Percentiles rank a stretch among this genome's conserved stretches.
Conservation (phyloP, 2,113 vertebrate genomes). For the Myrmecophaga tridactyla region DNA sequence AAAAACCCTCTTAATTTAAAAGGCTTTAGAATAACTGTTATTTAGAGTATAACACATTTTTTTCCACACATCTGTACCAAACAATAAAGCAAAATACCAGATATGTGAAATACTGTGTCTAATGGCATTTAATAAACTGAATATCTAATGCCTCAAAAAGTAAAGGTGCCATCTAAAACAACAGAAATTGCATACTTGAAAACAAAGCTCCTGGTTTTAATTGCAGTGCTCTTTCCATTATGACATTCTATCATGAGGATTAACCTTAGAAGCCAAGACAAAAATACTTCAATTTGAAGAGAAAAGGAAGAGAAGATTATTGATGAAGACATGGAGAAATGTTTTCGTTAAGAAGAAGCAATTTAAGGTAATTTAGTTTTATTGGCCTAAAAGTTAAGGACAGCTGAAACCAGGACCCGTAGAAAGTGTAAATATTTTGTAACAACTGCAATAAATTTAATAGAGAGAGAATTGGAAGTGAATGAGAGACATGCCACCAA, state of each 20-base stretch:
- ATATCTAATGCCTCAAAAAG: background rate
- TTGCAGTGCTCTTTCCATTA: background rate
- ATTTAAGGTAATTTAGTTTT: background rate
- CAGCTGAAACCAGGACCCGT: background rate
- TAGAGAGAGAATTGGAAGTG: background rate
- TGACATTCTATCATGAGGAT: background rate
- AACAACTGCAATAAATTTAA: background rate
- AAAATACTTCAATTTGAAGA: background rate
- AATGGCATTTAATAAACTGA: conserved; percentile 24
- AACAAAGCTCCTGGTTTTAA: background rate
- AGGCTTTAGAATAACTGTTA: conserved; percentile 43
- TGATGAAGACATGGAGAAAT: background rate
- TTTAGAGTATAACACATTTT: background rate
- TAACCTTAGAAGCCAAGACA: background rate
- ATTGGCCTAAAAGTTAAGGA: background rate
- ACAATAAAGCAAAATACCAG: background rate
- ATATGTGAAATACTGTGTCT: background rate
- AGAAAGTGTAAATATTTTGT: background rate
- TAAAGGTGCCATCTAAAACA: background rate
- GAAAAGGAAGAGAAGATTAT: background rate
- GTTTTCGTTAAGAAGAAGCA: background rate
- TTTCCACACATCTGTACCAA: background rate
- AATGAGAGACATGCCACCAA: background rate
- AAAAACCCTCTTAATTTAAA: conserved; percentile 29
- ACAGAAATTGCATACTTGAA: background rate